These are phyloP conservation scores for Diorhabda sublineata DNA, from an alignment of 1,140 invertebrate species.

Conservation along the genomic window DNA sequence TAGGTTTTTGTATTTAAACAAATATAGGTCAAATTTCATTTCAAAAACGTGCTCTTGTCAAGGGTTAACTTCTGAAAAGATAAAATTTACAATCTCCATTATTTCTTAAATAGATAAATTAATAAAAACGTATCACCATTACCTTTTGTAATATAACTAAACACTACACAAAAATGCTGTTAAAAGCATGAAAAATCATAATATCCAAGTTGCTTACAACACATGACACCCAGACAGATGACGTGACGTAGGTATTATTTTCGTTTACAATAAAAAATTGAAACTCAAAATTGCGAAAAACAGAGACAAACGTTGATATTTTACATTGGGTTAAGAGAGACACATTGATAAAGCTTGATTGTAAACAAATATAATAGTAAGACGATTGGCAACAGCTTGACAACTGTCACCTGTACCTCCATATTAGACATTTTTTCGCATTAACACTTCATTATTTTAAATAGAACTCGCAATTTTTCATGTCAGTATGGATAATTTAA, in stretches of 20 bases:
- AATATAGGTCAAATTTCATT: conserved; percentile 3
- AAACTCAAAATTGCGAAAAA: not conserved
- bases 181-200: conserved; percentile 3
- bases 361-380: not conserved
- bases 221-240: conserved; percentile 1
- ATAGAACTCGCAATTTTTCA: no score
- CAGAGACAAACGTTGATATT: not conserved
- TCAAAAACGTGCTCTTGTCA: conserved; percentile 1
- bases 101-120: not conserved
- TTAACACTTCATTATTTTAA: no score
- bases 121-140: not conserved
- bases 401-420: not conserved
- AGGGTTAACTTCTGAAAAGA: not conserved
- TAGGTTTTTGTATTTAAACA: not conserved
- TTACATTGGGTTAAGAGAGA: conserved; percentile 1
- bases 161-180: not conserved
- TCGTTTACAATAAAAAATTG: not conserved
- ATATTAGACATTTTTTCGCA: no score
- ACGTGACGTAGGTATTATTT: not conserved
- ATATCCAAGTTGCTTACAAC: not conserved
- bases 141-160: not conserved
- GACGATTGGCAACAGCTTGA: not conserved
- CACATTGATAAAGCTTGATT: not conserved
- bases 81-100: not conserved
- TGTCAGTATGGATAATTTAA: no score